These are phyloP conservation scores for Acanthiza pusilla DNA, from an alignment of 2,797 vertebrate genomes.

Conservation along the genomic window DNA sequence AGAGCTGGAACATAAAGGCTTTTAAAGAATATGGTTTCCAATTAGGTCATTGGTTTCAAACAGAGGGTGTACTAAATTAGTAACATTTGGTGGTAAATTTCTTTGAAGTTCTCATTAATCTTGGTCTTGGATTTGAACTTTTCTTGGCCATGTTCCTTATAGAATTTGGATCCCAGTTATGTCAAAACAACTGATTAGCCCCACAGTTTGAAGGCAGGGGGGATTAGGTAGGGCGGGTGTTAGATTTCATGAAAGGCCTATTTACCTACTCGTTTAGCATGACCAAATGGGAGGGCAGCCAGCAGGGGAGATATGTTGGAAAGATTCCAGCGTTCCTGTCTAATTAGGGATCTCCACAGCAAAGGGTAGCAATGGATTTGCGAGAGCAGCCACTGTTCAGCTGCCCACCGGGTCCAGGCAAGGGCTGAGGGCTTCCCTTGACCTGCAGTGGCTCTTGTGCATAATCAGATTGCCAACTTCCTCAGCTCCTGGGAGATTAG, in stretches of 20 bases:
- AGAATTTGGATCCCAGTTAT: constrained; percentile 59
- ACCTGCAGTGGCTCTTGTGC: neutral
- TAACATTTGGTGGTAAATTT: constrained; percentile 70
- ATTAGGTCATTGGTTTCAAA: constrained; percentile 69
- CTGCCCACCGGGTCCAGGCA: neutral
- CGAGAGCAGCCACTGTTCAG: constrained; percentile 14
- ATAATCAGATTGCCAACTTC: neutral
- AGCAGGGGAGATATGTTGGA: constrained; percentile 47
- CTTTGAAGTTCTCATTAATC: constrained; percentile 73
- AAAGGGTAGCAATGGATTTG: neutral
- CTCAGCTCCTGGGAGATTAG: neutral
- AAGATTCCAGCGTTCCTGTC: constrained; percentile 43
- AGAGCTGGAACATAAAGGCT: constrained; percentile 49
- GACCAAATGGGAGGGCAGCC: constrained; percentile 69
- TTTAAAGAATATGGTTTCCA: constrained; percentile 67
- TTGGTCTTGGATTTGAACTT: constrained; percentile 65
- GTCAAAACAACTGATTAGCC: constrained; percentile 74
- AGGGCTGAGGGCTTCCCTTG: neutral
- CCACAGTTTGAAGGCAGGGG: constrained; percentile 48
- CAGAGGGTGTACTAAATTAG: constrained; percentile 65
- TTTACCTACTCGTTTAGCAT: constrained; percentile 65
- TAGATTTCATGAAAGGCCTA: constrained; percentile 71
- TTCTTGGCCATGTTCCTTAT: constrained; percentile 62
- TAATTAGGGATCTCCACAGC: constrained; percentile 55
- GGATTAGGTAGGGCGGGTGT: constrained; percentile 62